Evolutionary conservation across 2,797 vertebrate genomes (phyloP), one percentile per base, ranked within the genome.

Genomic region (Pseudochirops corinnae): DNA sequence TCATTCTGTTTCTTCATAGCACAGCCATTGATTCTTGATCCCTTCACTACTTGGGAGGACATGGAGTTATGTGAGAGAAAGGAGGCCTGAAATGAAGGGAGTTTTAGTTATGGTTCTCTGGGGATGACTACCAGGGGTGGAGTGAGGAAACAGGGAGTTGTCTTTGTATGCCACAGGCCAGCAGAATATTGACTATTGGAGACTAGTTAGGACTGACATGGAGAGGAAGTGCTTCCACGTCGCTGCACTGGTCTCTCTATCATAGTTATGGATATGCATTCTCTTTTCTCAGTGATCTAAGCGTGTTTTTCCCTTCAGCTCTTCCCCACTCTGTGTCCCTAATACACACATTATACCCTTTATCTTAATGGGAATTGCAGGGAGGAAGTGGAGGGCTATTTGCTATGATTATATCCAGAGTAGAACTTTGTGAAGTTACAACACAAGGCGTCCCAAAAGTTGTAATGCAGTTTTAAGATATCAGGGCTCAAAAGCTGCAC

Each of bases 391-490:
- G 91, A 74, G 90, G 94, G 50, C 92, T 95, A 53, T 97, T 97
- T 94, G 92, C 33, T 74, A 39, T 96, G 91, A 96, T 96, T 96
- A 97, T 95, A 93, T 97, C 90, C 94, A n/a, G 93, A n/a, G 14
- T 91, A 95, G 94, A 96, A 95, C 14, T 55, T 50, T 95, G 91
- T 94, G 91, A 98, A 97, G 96, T 97, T 96, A 96, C 74, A 96
- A 94, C 97, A 94, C 7, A 82, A 9, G 1, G 21, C 11, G 9
- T 82, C 9, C 9, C 21, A 24, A 26, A 82, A 46, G 29, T 82
- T 46, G 39, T 46, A 46, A 26, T 82, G 16, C 74, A 26, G 21
- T 1, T 82, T 87, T 87, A 87, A 87, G 39, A 82, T 18, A 21
- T 74, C 67, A 24, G 74, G 46, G 39, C 39, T 87, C 46, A 87